Evolutionary conservation across 2,113 vertebrate genomes (phyloP).

Genomic region (Amphiprion ocellaris): DNA sequence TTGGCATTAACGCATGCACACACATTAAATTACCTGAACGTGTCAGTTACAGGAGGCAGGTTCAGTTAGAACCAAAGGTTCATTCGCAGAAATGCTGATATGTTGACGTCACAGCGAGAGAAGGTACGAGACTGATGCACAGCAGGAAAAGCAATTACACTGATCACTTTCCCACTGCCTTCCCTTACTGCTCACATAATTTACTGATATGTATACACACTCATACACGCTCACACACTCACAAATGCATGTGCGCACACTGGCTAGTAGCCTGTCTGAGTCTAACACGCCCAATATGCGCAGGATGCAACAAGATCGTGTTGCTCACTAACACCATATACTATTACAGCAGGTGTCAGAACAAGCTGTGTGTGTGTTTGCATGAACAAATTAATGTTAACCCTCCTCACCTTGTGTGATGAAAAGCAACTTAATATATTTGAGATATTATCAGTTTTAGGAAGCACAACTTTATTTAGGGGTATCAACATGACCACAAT

Average conservation of each 20-base stretch:
- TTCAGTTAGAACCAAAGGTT: not conserved
- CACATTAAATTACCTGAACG: not conserved
- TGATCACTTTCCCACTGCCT: slow-evolving; percentile 61
- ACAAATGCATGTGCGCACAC: not conserved
- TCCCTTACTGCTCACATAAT: slow-evolving; percentile 26
- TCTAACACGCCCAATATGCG: slow-evolving; percentile 44
- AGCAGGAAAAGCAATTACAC: slow-evolving; percentile 67
- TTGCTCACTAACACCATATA: slow-evolving; percentile 62
- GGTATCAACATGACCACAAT: too few relatives aligned
- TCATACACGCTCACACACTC: slow-evolving; percentile 18
- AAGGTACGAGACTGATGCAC: slow-evolving; percentile 16
- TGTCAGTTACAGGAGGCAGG: not conserved
- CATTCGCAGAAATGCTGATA: slow-evolving; percentile 27
- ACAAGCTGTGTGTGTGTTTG: slow-evolving; percentile 34
- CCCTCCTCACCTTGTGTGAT: not conserved
- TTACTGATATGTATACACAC: slow-evolving; percentile 31
- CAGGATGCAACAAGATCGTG: slow-evolving; percentile 48
- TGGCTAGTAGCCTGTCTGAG: slow-evolving; percentile 21
- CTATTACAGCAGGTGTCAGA: slow-evolving; percentile 64
- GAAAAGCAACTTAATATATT: not conserved
- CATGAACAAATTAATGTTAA: not conserved
- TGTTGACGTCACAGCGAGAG: slow-evolving; percentile 29
- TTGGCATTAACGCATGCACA: not conserved
- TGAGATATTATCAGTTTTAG: too few relatives aligned
- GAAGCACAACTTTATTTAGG: too few relatives aligned